Evolutionary conservation across 1,140 invertebrate species (phyloP).

Genomic region (Pachyrhynchus sulphureomaculatus): DNA sequence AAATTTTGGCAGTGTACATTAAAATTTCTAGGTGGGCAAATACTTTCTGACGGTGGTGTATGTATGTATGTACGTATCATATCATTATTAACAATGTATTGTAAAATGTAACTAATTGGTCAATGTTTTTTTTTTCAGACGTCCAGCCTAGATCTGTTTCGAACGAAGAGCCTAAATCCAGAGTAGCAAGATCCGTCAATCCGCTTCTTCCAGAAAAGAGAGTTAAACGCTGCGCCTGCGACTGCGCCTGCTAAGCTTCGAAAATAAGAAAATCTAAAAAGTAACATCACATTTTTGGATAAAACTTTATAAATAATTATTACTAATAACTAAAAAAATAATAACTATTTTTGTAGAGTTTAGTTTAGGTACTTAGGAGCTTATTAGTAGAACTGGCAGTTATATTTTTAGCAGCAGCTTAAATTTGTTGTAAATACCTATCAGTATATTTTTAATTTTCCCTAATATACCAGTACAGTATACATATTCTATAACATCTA

Average conservation of each 20-base stretch:
- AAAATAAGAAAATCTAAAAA: not conserved
- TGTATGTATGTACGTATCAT: too few species aligned
- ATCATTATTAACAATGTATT: too few species aligned
- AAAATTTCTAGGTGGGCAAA: too few species aligned
- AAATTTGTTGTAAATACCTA: constrained; percentile 13
- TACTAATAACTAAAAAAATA: not conserved
- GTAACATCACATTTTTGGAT: not conserved
- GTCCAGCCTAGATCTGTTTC: constrained; percentile 65
- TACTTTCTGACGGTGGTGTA: too few species aligned
- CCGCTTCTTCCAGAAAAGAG: constrained; percentile 51
- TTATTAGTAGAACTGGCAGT: not conserved
- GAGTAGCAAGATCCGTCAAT: constrained; percentile 50
- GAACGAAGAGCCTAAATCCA: constrained; percentile 21
- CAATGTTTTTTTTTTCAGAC: constrained; percentile 58
- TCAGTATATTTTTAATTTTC: not conserved
- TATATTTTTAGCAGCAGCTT: constrained; percentile 15
- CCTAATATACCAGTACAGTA: not conserved
- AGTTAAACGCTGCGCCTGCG: constrained; percentile 63
- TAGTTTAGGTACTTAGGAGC: constrained; percentile 19
- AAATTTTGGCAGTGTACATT: too few species aligned
- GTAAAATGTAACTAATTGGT: too few species aligned
- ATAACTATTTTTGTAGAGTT: constrained; percentile 1
- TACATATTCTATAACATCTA: not conserved
- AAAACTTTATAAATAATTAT: not conserved
- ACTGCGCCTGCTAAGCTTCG: constrained; percentile 55